Percentiles rank a stretch among this genome's conserved stretches.
These are phyloP conservation scores for Paramisgurnus dabryanus DNA, from an alignment of 2,113 vertebrate species.

Conservation along the genomic window DNA sequence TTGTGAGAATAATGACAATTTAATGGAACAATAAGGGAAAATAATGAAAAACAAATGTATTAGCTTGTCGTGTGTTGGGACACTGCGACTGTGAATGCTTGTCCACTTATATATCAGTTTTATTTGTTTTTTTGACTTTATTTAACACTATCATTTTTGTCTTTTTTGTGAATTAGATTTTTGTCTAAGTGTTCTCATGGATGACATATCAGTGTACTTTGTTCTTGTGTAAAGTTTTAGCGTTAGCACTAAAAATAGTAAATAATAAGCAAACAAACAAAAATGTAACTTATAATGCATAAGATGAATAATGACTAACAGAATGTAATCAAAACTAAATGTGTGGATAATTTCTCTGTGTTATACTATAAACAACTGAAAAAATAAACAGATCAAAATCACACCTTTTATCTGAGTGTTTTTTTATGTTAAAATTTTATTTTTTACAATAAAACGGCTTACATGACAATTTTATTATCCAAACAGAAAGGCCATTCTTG, in stretches of 20 bases:
- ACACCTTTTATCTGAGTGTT: background rate
- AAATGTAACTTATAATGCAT: constrained; percentile 52
- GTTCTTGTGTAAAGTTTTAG: constrained; percentile 76
- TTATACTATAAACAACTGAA: constrained; percentile 69
- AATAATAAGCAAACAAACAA: constrained; percentile 65
- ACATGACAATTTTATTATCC: background rate
- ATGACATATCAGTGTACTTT: constrained; percentile 71
- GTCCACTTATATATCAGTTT: constrained; percentile 53
- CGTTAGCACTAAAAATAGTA: constrained; percentile 69
- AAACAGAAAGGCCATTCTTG: background rate
- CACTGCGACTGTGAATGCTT: constrained; percentile 65
- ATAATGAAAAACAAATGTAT: background rate
- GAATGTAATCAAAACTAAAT: constrained; percentile 69
- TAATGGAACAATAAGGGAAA: constrained; percentile 38
- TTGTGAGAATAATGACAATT: background rate
- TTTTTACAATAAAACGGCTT: background rate
- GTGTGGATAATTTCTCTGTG: constrained; percentile 75
- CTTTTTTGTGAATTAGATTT: constrained; percentile 70
- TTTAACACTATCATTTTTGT: constrained; percentile 39
- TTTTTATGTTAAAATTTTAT: background rate
- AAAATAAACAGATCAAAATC: constrained; percentile 67
- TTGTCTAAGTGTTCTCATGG: constrained; percentile 69
- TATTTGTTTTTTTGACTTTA: constrained; percentile 46
- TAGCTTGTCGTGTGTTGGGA: constrained; percentile 37
- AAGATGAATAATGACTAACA: constrained; percentile 49